These are phyloP conservation scores for Cotesia typhae DNA, from an alignment of 1,140 invertebrate species.

Conservation along the genomic window DNA sequence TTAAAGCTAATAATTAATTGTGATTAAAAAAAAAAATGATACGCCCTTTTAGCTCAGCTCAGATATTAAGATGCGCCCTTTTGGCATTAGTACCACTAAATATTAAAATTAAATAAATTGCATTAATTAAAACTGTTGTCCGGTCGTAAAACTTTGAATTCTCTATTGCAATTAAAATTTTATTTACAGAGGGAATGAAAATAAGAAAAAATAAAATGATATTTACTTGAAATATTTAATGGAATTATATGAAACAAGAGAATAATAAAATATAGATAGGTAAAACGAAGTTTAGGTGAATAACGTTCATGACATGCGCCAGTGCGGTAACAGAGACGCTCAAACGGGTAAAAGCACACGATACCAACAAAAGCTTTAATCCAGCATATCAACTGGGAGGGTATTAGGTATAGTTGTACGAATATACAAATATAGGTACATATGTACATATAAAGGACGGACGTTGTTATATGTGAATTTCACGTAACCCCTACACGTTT, in stretches of 20 bases:
- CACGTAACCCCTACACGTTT: neutral
- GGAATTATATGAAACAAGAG: constrained; percentile 40
- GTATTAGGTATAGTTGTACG: neutral
- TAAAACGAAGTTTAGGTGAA: constrained; percentile 44
- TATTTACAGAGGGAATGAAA: too few species aligned
- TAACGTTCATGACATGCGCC: constrained; percentile 52
- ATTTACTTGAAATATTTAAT: constrained; percentile 3
- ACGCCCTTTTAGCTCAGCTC: too few species aligned
- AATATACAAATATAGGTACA: constrained; percentile 29
- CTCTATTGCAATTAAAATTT: too few species aligned
- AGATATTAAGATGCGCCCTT: too few species aligned
- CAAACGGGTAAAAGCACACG: constrained; percentile 43
- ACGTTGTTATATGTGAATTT: constrained; percentile 23
- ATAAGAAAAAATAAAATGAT: too few species aligned
- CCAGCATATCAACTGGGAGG: neutral
- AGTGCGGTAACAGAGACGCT: constrained; percentile 49
- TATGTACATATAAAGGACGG: constrained; percentile 24
- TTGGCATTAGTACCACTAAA: too few species aligned
- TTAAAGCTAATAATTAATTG: too few species aligned
- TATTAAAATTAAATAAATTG: too few species aligned
- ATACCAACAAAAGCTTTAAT: constrained; percentile 40
- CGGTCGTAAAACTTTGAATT: too few species aligned
- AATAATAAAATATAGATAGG: constrained; percentile 45
- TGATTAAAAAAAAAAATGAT: too few species aligned
- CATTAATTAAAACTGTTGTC: too few species aligned